phyloP scores from a whole-genome alignment of 2,113 vertebrate genomes.

The Ia io region DNA sequence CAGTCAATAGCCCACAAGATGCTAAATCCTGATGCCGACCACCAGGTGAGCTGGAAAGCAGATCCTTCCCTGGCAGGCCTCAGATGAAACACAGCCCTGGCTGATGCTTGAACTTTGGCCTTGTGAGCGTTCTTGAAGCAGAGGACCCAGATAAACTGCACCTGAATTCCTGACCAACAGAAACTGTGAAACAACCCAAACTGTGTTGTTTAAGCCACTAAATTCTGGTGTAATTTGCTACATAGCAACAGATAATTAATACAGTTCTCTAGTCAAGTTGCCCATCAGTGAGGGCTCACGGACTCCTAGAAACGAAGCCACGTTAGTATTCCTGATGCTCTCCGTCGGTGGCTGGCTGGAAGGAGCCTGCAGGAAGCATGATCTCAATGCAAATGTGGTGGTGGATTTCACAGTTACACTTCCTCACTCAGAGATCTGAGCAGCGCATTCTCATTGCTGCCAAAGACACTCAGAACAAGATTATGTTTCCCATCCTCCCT shows the following conservation, averaged over 20 bases:
- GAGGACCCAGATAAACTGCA: too few relatives aligned
- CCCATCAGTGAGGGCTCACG: not conserved
- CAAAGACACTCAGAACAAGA: not conserved
- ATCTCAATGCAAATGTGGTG: not conserved
- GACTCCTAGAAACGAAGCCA: not conserved
- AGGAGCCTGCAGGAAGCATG: not conserved
- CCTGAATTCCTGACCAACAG: not conserved
- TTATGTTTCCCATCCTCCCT: not conserved
- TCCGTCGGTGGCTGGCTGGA: not conserved
- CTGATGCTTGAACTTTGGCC: not conserved
- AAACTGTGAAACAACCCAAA: not conserved
- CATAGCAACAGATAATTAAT: not conserved
- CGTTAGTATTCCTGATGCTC: not conserved
- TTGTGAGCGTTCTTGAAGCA: not conserved
- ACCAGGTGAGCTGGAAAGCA: not conserved
- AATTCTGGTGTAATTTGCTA: not conserved
- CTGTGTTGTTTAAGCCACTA: not conserved
- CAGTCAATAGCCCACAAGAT: too few relatives aligned
- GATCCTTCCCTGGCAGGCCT: not conserved
- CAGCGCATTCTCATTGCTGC: too few relatives aligned
- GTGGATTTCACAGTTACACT: not conserved
- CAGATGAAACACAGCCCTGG: not conserved
- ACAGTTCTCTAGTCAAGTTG: not conserved
- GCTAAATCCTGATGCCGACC: not conserved
- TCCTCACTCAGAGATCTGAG: not conserved